A percentile compares a stretch with the other conserved stretches of the same genome.
phyloP scores from a whole-genome alignment of 2,113 vertebrate species.

The Vimba vimba region DNA sequence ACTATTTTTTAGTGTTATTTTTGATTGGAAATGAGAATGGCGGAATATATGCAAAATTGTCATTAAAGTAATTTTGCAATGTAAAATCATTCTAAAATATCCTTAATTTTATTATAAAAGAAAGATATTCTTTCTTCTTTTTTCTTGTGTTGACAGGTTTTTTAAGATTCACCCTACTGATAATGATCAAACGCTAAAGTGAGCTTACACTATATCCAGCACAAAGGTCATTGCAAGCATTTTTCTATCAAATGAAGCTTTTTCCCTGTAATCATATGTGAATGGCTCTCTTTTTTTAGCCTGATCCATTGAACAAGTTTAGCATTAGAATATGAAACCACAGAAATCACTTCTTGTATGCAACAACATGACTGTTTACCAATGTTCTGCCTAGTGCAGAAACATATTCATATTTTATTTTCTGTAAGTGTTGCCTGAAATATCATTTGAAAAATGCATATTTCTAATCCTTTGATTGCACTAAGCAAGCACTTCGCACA shows the following conservation, averaged over 20 bases:
- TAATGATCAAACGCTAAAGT: neutral
- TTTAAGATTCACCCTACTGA: neutral
- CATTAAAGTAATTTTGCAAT: neutral
- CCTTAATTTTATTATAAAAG: neutral
- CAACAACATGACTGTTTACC: neutral
- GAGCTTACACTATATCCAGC: neutral
- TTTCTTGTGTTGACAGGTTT: neutral
- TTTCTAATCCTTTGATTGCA: conserved; percentile 51
- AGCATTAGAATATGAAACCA: neutral
- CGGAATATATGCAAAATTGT: neutral
- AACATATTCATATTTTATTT: conserved; percentile 33
- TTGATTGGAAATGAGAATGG: neutral
- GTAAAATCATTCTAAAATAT: neutral
- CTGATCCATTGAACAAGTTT: neutral
- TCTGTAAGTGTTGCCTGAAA: conserved; percentile 4
- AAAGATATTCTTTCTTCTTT: neutral
- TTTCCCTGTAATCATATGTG: neutral
- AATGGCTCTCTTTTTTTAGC: neutral
- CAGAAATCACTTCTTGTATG: neutral
- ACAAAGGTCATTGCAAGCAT: neutral
- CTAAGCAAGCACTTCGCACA: conserved; percentile 17
- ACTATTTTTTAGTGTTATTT: too few relatives aligned
- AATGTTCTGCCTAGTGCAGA: neutral
- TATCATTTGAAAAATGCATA: conserved; percentile 46
- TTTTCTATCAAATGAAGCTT: neutral